Percentiles rank a stretch among this genome's conserved stretches.
Conservation (phyloP, 1,140 invertebrate genomes). For the Gonioctena quinquepunctata region DNA sequence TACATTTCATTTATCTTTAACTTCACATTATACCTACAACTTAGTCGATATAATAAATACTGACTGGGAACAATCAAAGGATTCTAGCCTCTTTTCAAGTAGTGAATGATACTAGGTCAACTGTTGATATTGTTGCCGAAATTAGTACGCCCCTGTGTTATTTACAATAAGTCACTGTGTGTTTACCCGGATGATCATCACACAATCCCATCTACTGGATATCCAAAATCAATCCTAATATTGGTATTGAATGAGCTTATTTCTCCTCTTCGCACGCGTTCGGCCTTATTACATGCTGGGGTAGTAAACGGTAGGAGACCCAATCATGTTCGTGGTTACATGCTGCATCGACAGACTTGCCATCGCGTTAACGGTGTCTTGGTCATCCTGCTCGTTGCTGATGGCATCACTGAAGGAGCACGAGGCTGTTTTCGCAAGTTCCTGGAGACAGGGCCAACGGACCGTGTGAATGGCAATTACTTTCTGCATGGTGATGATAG, state of each 20-base stretch:
- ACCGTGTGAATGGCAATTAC: constrained; percentile 76
- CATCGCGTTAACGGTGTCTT: constrained; percentile 92
- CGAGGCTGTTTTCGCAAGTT: constrained; percentile 71
- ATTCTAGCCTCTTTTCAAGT: too few relatives aligned
- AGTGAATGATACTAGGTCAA: too few relatives aligned
- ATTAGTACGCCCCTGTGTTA: too few relatives aligned
- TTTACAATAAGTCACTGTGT: too few relatives aligned
- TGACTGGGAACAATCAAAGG: too few relatives aligned
- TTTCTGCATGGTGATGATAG: constrained; percentile 84
- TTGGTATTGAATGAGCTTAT: too few relatives aligned
- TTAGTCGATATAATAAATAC: too few relatives aligned
- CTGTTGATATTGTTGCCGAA: too few relatives aligned
- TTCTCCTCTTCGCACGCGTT: too few relatives aligned
- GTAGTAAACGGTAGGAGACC: constrained; percentile 34
- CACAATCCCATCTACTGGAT: background rate
- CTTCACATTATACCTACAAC: too few relatives aligned
- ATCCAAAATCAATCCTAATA: background rate
- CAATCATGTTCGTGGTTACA: constrained; percentile 37
- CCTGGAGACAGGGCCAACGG: constrained; percentile 86
- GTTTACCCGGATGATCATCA: background rate
- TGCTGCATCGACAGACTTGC: constrained; percentile 85
- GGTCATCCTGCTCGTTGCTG: constrained; percentile 84
- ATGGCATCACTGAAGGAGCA: constrained; percentile 75
- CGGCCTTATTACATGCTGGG: constrained; percentile 34
- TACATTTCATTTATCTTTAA: too few relatives aligned